Base-by-base conservation (phyloP, 2,888 invertebrate species). In the Blastobasis lacticolella region DNA sequence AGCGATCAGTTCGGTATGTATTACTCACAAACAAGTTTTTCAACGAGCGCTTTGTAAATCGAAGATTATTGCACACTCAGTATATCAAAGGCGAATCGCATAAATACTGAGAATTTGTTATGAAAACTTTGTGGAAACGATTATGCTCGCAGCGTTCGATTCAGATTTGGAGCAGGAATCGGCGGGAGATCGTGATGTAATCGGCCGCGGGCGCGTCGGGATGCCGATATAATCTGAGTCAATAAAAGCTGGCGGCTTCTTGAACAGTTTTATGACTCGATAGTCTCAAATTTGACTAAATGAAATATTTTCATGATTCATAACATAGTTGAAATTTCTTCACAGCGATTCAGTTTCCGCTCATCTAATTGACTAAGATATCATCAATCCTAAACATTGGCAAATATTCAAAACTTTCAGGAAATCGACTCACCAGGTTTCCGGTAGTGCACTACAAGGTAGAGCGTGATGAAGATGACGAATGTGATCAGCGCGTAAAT, bases 401-500 rank as follows among this genome's bases (percentile, higher is more conserved):
- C 23, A 23, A 23, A 23, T 2, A 23, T 1, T 23, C 23, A 23
- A 23, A 23, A 23, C 23, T 23, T 23, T 23, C 23, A 3, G 23
- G 23, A 23, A 23, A 23, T 23, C 1, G 38, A 64, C 70, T 63
- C 23, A 95, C 95, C 95, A 70, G 98, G 98, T 71, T 97, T 97
- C 49, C 97, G 90, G 71, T 98, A 96, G 61, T 96, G 94, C 9
- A 99, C 95, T 69, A 97, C 94, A 62, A 98, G 90, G 80, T 97
- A 99, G 36, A 99, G 90, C 0, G 94, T 94, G 69, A 96, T 92
- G 70, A 97, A 95, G 52, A 97, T 91, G 58, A 93, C 93, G 71
- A 97, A 95, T 0, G 97, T 98, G 60, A 97, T 90, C n/a, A 98
- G 90, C 0, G 98, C 97, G 56, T 96, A 96, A 71, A 92, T 89